These are phyloP conservation scores for Hyla sarda DNA, from an alignment of 2,113 vertebrate species.

Conservation along the genomic window DNA sequence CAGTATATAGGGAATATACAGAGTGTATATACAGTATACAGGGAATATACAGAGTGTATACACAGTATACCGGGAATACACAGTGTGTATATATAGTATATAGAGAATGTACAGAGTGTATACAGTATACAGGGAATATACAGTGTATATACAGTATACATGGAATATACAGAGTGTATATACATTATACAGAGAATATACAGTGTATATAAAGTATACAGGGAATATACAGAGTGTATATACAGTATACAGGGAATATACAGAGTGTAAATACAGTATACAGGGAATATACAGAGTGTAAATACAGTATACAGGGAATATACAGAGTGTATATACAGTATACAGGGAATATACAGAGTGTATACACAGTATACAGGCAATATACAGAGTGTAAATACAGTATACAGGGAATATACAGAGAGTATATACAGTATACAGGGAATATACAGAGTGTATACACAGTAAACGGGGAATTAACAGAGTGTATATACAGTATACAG, in stretches of 20 bases:
- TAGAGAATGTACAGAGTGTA: too few relatives aligned
- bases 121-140: not conserved
- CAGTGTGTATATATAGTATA: not conserved
- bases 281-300: too few relatives aligned
- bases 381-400: not conserved
- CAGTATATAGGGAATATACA: not conserved
- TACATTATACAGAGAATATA: not conserved
- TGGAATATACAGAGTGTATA: not conserved
- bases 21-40: too few relatives aligned
- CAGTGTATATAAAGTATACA: too few relatives aligned
- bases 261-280: too few relatives aligned
- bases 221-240: not conserved
- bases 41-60: not conserved
- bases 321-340: not conserved
- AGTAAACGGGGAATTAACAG: not conserved
- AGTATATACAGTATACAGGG: not conserved
- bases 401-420: not conserved
- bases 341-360: not conserved
- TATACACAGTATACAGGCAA: not conserved
- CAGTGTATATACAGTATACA: not conserved
- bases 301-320: too few relatives aligned
- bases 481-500: not conserved
- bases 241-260: too few relatives aligned
- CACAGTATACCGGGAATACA: not conserved
- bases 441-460: not conserved